Conservation (phyloP, 2,888 invertebrate genomes). For the Pantelozetes paolii region DNA sequence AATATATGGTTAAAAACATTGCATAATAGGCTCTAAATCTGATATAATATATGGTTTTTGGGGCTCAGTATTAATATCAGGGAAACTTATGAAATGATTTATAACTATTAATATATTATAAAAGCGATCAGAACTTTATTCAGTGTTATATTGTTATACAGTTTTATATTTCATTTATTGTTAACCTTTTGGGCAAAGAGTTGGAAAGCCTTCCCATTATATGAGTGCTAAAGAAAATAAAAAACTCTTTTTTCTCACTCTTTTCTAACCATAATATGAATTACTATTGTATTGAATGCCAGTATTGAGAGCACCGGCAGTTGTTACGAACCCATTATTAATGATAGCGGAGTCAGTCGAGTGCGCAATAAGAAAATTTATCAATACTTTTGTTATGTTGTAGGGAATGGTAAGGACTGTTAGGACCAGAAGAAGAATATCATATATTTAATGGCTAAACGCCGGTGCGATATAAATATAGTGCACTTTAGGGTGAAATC, state of each 20-base stretch:
- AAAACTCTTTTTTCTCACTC: background rate
- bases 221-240: background rate
- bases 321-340: background rate
- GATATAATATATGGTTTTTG: background rate
- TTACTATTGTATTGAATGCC: background rate
- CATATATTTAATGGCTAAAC: conserved; percentile 9
- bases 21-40: too few relatives aligned
- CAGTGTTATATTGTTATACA: too few relatives aligned
- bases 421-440: background rate
- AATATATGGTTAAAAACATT: too few relatives aligned
- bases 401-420: too few relatives aligned
- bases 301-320: background rate
- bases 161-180: conserved; percentile 4
- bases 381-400: background rate
- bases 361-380: conserved; percentile 7
- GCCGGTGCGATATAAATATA: background rate
- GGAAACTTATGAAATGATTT: background rate
- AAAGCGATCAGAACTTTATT: background rate
- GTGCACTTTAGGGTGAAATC: conserved; percentile 11
- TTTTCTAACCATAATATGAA: background rate
- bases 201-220: background rate
- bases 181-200: conserved; percentile 7
- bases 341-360: conserved; percentile 2
- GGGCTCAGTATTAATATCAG: background rate
- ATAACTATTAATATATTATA: conserved; percentile 7